These are phyloP conservation scores for Datnioides undecimradiatus DNA, from an alignment of 2,113 vertebrate genomes.

Conservation along the genomic window DNA sequence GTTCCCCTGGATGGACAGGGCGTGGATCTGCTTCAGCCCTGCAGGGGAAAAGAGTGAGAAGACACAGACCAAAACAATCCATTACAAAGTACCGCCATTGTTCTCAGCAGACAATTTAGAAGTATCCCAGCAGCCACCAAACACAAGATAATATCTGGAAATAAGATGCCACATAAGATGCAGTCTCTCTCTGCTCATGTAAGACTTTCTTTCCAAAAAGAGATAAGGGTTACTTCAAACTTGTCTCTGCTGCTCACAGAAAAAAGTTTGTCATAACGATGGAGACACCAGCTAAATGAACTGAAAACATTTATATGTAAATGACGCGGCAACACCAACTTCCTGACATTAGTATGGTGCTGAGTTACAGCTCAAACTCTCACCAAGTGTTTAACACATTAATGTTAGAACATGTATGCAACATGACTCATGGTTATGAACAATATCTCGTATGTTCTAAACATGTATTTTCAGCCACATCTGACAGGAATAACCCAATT, in stretches of 20 bases:
- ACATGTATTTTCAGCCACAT: background rate
- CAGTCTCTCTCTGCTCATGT: conserved; percentile 42
- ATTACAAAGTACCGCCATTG: conserved; percentile 42
- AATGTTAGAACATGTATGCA: background rate
- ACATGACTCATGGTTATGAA: background rate
- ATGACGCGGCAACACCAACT: no score
- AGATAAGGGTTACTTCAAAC: conserved; percentile 45
- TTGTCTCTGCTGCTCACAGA: background rate
- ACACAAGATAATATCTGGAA: conserved; percentile 48
- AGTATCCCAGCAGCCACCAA: conserved; percentile 49
- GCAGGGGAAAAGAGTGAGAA: conserved; percentile 26
- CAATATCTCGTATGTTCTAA: background rate
- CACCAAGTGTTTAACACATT: no score
- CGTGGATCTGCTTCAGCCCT: conserved; percentile 93
- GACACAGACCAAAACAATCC: conserved; percentile 57
- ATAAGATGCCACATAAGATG: conserved; percentile 51
- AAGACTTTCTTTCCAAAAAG: conserved; percentile 47
- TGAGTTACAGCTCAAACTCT: background rate
- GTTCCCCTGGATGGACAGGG: conserved; percentile 92
- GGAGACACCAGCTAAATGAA: background rate
- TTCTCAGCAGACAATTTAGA: conserved; percentile 56
- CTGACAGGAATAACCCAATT: background rate
- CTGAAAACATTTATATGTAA: background rate
- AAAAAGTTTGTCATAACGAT: background rate
- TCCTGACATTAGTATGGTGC: background rate